Percentiles rank a stretch among this genome's conserved stretches.
These are phyloP conservation scores for Scylla paramamosain DNA, from an alignment of 1,140 invertebrate genomes.

Conservation along the genomic window DNA sequence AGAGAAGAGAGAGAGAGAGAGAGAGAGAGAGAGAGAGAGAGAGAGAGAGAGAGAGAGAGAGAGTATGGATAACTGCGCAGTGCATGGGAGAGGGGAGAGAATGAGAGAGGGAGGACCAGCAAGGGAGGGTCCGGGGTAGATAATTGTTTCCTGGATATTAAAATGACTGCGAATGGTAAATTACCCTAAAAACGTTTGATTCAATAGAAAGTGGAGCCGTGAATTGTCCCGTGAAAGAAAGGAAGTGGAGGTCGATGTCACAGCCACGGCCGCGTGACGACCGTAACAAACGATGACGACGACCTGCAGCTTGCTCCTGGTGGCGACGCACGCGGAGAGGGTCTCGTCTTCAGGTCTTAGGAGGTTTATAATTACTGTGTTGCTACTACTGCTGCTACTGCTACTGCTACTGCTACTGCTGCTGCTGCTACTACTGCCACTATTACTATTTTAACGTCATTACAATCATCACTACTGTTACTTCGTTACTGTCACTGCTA, in stretches of 20 bases:
- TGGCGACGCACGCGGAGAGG: no score
- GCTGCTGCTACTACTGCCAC: no score
- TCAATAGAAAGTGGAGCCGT: neutral
- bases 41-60: slow-evolving; percentile 21
- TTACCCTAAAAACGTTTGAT: neutral
- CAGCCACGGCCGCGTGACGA: neutral
- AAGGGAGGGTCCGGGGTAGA: neutral
- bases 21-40: slow-evolving; percentile 17
- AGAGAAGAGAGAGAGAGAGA: neutral
- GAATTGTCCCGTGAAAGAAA: slow-evolving; percentile 4
- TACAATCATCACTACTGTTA: no score
- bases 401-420: no score
- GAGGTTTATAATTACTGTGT: no score
- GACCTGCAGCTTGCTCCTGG: no score
- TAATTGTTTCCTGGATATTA: slow-evolving; percentile 5
- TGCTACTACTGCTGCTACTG: no score
- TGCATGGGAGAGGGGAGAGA: neutral
- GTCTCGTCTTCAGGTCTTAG: no score
- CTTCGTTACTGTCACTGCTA: no score
- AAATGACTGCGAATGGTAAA: slow-evolving; percentile 10
- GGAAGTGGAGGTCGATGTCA: neutral
- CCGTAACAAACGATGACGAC: neutral
- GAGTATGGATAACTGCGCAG: neutral
- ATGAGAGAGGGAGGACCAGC: neutral
- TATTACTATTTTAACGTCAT: no score